Evolutionary conservation across 2,113 vertebrate genomes (phyloP).

Genomic region (Rhinogobius similis): DNA sequence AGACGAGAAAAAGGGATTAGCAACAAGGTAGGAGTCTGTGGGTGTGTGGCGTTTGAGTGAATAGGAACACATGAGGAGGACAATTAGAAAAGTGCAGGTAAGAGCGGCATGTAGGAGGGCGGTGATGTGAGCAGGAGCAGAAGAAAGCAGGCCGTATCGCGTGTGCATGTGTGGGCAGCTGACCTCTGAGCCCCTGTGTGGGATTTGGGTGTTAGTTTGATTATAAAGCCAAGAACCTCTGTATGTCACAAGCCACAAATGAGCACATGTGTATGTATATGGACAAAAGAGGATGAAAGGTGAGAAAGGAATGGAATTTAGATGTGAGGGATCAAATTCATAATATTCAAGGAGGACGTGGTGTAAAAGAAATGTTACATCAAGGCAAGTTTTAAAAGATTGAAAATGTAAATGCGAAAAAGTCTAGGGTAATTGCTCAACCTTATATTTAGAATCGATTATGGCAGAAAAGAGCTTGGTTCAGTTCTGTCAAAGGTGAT

Average conservation of each 20-base stretch:
- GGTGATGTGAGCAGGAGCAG: conserved; percentile 24
- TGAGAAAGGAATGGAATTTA: neutral
- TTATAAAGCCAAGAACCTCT: conserved; percentile 51
- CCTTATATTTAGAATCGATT: too few relatives aligned
- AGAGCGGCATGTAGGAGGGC: conserved; percentile 34
- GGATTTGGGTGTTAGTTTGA: conserved; percentile 66
- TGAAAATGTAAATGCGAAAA: too few relatives aligned
- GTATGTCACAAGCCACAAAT: conserved; percentile 44
- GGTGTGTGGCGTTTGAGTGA: conserved; percentile 51
- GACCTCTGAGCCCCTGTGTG: conserved; percentile 49
- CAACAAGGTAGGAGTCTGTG: conserved; percentile 46
- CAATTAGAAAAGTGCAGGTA: conserved; percentile 63
- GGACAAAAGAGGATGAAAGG: conserved; percentile 1
- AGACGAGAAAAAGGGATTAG: conserved; percentile 25
- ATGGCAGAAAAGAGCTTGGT: neutral
- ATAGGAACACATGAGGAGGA: conserved; percentile 53
- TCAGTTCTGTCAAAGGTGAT: neutral
- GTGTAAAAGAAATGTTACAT: neutral
- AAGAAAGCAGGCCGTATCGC: conserved; percentile 14
- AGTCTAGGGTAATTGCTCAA: too few relatives aligned
- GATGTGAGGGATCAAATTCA: neutral
- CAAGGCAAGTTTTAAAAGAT: too few relatives aligned
- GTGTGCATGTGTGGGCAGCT: conserved; percentile 33
- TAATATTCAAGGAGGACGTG: neutral
- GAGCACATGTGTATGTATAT: conserved; percentile 37